phyloP scores from a whole-genome alignment of 2,888 invertebrate species.

The Torymus tubicola region DNA sequence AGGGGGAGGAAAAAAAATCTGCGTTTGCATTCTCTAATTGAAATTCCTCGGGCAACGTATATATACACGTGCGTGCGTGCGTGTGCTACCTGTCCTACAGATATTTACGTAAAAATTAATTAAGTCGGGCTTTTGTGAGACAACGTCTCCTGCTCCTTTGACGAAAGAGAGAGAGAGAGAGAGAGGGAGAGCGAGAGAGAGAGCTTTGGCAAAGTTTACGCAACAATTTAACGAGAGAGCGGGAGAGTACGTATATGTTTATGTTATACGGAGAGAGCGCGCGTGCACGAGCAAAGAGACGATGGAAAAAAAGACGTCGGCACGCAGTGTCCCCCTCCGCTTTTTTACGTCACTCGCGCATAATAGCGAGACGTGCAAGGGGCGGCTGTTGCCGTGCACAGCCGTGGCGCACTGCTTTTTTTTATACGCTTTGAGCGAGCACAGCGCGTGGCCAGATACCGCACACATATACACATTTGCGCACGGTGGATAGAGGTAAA shows the following conservation, averaged over 20 bases:
- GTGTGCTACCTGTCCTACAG: constrained; percentile 47
- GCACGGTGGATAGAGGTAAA: neutral
- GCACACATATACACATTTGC: constrained; percentile 26
- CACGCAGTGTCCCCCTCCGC: neutral
- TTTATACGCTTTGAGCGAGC: constrained; percentile 15
- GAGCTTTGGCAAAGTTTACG: constrained; percentile 31
- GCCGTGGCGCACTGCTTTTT: neutral
- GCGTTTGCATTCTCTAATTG: constrained; percentile 37
- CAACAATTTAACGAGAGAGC: constrained; percentile 37
- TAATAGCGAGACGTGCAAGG: constrained; percentile 28
- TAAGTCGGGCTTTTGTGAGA: constrained; percentile 23
- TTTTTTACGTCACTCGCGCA: constrained; percentile 29
- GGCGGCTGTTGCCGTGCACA: no score
- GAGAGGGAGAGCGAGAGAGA: neutral
- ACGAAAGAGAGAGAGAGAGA: constrained; percentile 18
- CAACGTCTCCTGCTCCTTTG: neutral
- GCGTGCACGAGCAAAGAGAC: neutral
- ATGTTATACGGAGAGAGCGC: neutral
- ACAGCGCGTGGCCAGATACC: constrained; percentile 5
- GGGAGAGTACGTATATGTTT: neutral
- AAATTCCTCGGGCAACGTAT: constrained; percentile 14
- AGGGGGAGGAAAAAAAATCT: constrained; percentile 14
- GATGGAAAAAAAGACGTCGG: neutral
- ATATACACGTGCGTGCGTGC: constrained; percentile 3
- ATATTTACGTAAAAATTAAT: constrained; percentile 47